Conservation (phyloP, 2,888 invertebrate genomes). For the Pyralis farinalis region DNA sequence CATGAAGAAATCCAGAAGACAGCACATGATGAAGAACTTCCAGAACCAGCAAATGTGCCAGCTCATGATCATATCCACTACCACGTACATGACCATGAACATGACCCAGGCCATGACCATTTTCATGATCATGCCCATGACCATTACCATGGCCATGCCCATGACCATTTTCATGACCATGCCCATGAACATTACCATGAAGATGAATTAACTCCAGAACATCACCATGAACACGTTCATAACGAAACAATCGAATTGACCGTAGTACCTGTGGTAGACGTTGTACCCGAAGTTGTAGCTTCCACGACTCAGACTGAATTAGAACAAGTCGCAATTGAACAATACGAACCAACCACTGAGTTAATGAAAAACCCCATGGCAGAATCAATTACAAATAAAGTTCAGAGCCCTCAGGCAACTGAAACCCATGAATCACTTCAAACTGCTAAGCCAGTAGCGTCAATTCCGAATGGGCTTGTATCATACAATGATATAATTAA, state of each 20-base stretch:
- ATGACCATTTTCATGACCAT: no score
- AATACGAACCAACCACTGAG: neutral
- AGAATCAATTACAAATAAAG: no score
- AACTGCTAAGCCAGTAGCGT: neutral
- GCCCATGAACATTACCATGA: no score
- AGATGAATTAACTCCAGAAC: no score
- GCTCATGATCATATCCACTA: neutral
- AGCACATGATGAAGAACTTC: no score
- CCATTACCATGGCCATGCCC: no score
- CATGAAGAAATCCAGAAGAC: neutral
- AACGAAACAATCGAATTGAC: neutral
- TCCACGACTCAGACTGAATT: neutral
- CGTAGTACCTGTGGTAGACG: neutral
- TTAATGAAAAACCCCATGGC: no score
- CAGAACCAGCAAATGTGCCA: neutral
- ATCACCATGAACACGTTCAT: neutral
- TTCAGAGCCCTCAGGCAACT: no score
- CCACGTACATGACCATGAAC: no score
- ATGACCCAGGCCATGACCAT: no score
- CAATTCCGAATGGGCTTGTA: conserved; percentile 21
- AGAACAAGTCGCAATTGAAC: neutral
- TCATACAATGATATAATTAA: conserved; percentile 54
- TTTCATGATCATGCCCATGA: no score
- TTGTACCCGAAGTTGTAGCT: conserved; percentile 14
- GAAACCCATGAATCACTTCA: conserved; percentile 14